Base-by-base conservation (phyloP, 1,140 invertebrate genomes). In the Venturia canescens region DNA sequence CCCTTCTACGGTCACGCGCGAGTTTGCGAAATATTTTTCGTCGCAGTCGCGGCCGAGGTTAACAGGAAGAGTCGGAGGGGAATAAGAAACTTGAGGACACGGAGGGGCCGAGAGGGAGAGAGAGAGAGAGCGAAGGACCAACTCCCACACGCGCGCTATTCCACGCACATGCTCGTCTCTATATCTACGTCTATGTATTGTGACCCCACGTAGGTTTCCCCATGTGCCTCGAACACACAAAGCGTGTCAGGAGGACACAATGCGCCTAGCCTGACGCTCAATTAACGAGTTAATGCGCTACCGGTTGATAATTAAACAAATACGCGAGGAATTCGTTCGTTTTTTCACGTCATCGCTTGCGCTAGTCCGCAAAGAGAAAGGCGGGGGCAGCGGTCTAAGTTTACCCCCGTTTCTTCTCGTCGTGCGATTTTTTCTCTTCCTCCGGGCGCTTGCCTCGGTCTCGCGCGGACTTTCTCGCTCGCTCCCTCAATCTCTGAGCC, bases 261-360 rank as follows among this genome's bases (percentile, higher is more conserved):
- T 91, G 82, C 79, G 27, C 83, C 84, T 86, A 89, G 89, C 91
- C 88, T 91, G 91, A 91, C 91, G 90, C 89, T 90, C 90, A 92
- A 92, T 92, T 92, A 92, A 90, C 90, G 89, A 92, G 90, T 92
- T 92, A 92, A 92, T 92, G 86, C 90, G 88, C 84, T 88, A 88
- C 88, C 88, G 87, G 66, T 88, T 91, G 88, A 91, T 91, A 91
- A 92, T 91, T 91, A 91, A 91, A 91, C 89, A 91, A 91, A 90
- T 88, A 89, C 88, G 38, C 79, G 80, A 63, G 60, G 72, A 76
- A 50, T 63, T 69, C 79, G 4, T 76, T 80, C 82, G 81, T 72
- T 44, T 80, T 27, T 60, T 57, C 60, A 74, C n/a, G n/a, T 50
- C 53, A 69, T 27, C 57, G 70, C 27, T 69, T 26, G 29, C 31